Conservation (phyloP, 2,113 vertebrate genomes). For the Xiphorhynchus elegans region DNA sequence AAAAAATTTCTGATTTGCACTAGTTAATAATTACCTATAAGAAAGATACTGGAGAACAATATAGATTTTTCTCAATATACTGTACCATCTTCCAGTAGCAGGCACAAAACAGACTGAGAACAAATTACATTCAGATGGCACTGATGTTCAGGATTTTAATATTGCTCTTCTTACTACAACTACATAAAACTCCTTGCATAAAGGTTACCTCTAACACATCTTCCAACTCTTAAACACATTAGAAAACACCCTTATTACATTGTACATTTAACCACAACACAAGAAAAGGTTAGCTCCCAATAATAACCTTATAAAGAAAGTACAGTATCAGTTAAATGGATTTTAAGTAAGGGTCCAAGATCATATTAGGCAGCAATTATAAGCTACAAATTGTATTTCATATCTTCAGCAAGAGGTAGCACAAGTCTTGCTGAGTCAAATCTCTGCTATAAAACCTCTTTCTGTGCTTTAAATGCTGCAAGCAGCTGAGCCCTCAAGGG, state of each 20-base stretch:
- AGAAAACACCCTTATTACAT: slow-evolving; percentile 49
- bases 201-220: slow-evolving; percentile 54
- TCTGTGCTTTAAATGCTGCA: not conserved
- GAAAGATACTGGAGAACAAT: not conserved
- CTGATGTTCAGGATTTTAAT: slow-evolving; percentile 47
- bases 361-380: slow-evolving; percentile 54
- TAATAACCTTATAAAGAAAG: slow-evolving; percentile 58
- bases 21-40: not conserved
- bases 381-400: slow-evolving; percentile 54
- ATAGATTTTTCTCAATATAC: not conserved
- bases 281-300: slow-evolving; percentile 57
- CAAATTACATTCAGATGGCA: slow-evolving; percentile 36
- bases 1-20: not conserved
- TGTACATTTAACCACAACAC: slow-evolving; percentile 55
- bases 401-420: slow-evolving; percentile 48
- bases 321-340: slow-evolving; percentile 58
- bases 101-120: slow-evolving; percentile 36
- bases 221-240: slow-evolving; percentile 59
- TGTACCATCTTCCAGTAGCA: not conserved
- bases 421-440: slow-evolving; percentile 56
- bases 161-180: slow-evolving; percentile 16
- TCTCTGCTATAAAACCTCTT: slow-evolving; percentile 34
- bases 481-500: slow-evolving; percentile 32
- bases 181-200: slow-evolving; percentile 49
- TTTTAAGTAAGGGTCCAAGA: slow-evolving; percentile 66